These are phyloP conservation scores for Camponotus pennsylvanicus DNA, from an alignment of 1,140 invertebrate species.

Conservation along the genomic window DNA sequence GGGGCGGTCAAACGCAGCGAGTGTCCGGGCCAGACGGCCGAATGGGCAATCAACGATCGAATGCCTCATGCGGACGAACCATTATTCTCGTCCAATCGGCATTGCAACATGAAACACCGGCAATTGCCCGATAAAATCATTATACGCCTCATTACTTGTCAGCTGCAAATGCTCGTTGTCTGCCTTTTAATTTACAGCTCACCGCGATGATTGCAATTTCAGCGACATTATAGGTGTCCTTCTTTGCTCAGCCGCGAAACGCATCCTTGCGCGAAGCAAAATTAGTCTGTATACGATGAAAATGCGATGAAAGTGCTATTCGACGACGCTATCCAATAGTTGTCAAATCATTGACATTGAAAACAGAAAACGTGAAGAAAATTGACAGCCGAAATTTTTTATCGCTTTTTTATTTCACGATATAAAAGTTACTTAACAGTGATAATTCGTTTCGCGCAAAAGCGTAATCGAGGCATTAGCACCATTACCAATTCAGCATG, in stretches of 20 bases:
- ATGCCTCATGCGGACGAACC: conserved; percentile 78
- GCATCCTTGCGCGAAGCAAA: conserved; percentile 21
- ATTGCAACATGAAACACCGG: conserved; percentile 79
- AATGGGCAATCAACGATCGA: conserved; percentile 81
- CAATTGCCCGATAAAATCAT: conserved; percentile 82
- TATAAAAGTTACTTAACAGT: neutral
- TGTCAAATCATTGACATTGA: neutral
- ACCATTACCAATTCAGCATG: conserved; percentile 50
- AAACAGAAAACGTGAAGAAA: neutral
- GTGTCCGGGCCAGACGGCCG: conserved; percentile 74
- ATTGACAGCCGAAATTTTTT: neutral
- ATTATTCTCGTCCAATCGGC: conserved; percentile 81
- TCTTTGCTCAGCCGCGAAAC: conserved; percentile 27
- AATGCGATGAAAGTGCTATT: conserved; percentile 41
- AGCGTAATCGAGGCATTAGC: conserved; percentile 19
- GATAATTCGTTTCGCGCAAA: conserved; percentile 29
- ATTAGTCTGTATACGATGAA: conserved; percentile 7
- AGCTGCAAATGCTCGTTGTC: conserved; percentile 77
- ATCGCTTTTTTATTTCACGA: too few relatives aligned
- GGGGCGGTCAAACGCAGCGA: conserved; percentile 75
- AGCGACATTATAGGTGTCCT: conserved; percentile 13
- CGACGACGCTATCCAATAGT: neutral
- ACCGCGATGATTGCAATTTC: conserved; percentile 64
- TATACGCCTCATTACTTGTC: conserved; percentile 83
- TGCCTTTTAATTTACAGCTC: conserved; percentile 80